phyloP scores from a whole-genome alignment of 2,113 vertebrate genomes.

The Phalacrocorax pelagicus region DNA sequence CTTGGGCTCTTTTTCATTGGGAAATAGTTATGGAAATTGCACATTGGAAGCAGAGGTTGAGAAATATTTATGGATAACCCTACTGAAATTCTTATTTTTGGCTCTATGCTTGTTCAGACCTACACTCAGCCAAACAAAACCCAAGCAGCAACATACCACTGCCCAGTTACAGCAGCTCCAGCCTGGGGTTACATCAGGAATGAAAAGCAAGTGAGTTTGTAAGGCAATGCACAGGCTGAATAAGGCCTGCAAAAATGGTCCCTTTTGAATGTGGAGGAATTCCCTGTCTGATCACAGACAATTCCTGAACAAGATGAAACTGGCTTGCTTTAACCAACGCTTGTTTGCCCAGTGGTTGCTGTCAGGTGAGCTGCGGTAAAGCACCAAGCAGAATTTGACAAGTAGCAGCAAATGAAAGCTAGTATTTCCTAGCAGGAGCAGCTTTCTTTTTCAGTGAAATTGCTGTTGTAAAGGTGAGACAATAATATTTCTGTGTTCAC shows the following conservation, averaged over 20 bases:
- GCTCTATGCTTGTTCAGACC: neutral
- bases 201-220: neutral
- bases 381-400: constrained; percentile 9
- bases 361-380: neutral
- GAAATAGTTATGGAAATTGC: neutral
- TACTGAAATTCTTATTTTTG: neutral
- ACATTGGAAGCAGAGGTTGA: neutral
- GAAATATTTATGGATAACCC: neutral
- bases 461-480: constrained; percentile 38
- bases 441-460: neutral
- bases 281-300: neutral
- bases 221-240: neutral
- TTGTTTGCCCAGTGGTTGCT: neutral
- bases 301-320: neutral
- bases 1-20: neutral
- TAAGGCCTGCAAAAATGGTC: neutral
- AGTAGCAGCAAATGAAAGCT: neutral
- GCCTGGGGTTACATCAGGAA: neutral
- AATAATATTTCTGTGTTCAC: constrained; percentile 35
- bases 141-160: neutral
- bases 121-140: neutral
- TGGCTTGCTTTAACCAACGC: neutral
- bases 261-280: neutral
- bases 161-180: neutral
- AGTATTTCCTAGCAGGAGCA: constrained; percentile 18